Base-by-base conservation (phyloP, 2,797 vertebrate genomes). In the Allobates femoralis region DNA sequence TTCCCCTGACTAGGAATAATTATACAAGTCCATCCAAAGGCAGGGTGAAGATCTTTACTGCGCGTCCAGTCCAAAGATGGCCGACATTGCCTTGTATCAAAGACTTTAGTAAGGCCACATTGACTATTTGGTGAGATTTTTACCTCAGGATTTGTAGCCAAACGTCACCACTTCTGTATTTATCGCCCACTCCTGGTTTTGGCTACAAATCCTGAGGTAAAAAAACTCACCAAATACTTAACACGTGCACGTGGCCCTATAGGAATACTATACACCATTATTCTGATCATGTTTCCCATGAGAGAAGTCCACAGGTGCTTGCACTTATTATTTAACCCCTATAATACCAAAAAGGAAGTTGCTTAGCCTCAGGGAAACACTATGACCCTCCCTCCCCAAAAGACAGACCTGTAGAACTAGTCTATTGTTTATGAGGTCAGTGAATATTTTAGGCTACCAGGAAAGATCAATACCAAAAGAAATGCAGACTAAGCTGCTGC, bases 351-450 rank as follows among this genome's bases (percentile, higher is more conserved):
- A 26, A 66, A 28, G 53, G 18, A 64, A 51, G 56, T 8, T 7
- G 28, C 28, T 69, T 3, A 46, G 32, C 32, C 62, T 37, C 60
- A 56, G 30, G 19, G 21, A 79, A 21, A 26, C 12, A 55, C 53
- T 32, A n/a, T n/a, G n/a, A n/a, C 16, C 12, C 14, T 55, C 26
- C 58, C 74, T 32, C 58, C 37, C 14, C 26, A 64, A 12, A 46
- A 30, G 28, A 19, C 55, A 60, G 78, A 30, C 85, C 30, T 41
- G 41, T 51, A 46, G 15, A 83, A 28, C 71, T 30, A 82, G 79
- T 23, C 37, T 41, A 26, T 21, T 19, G 41, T 41, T 15, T 66
- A 16, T 19, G n/a, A 80, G 62, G 58, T 46, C 56, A 28, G 18
- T 26, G 60, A 34, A 28, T 81, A 51, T 53, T 71, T 55, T 69